These are phyloP conservation scores for Ricordea florida DNA, from an alignment of 92 coral and sea anemone genomes.

Conservation along the genomic window DNA sequence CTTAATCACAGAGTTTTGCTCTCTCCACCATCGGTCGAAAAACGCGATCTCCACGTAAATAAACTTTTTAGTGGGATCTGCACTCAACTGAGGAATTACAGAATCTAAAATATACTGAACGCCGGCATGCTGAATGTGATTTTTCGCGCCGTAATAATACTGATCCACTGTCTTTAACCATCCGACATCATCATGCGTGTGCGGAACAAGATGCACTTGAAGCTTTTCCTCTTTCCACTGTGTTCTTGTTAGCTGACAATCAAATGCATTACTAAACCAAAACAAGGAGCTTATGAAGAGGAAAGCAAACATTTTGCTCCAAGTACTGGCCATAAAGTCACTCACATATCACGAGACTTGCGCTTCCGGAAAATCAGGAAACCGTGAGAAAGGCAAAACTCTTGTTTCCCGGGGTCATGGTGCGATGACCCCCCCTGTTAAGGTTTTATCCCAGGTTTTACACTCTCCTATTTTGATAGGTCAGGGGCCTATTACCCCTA, in stretches of 20 bases:
- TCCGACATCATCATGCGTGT: constrained; percentile 96
- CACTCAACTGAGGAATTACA: constrained; percentile 84
- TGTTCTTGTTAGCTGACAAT: constrained; percentile 17
- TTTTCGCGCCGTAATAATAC: constrained; percentile 86
- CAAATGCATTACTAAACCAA: constrained; percentile 23
- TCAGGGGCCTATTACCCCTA: too few species aligned
- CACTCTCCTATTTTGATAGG: too few species aligned
- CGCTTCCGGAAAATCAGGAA: too few species aligned
- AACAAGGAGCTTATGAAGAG: constrained; percentile 5
- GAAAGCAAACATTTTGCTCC: neutral
- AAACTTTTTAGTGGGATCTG: constrained; percentile 72
- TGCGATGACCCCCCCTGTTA: too few species aligned
- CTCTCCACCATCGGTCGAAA: constrained; percentile 94
- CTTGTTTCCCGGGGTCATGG: too few species aligned
- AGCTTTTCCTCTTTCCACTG: constrained; percentile 40
- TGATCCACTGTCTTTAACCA: constrained; percentile 96
- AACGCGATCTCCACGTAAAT: constrained; percentile 97
- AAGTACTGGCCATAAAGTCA: neutral
- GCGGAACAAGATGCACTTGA: constrained; percentile 89
- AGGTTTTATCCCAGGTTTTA: too few species aligned
- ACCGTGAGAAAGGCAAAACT: too few species aligned
- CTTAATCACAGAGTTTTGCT: constrained; percentile 64
- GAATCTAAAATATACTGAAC: constrained; percentile 97
- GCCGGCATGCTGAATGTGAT: constrained; percentile 92
- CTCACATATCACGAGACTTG: neutral